Base-by-base conservation (phyloP, 2,113 vertebrate genomes). In the Dicrurus megarhynchus region DNA sequence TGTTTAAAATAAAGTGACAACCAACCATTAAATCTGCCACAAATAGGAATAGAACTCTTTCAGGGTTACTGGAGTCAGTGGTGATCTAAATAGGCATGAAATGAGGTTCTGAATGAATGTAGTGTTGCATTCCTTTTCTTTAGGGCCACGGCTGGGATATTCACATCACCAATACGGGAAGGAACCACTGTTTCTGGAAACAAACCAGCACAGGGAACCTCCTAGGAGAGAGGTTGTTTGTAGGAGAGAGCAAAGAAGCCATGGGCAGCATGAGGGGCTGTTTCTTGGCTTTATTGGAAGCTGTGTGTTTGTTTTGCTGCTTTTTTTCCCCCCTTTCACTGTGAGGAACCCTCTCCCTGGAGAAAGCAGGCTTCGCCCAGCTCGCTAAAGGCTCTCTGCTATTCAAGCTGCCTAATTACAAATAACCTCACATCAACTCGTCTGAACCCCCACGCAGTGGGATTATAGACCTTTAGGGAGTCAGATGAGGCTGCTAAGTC, bases 381-480 rank as follows among this genome's bases (percentile, higher is more conserved):
- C 87, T 61, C 64, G 8, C 73, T 52, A 28, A 89, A 71, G 73
- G 60, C 57, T 70, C 57, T 93, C 64, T 61, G 74, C 74, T 42
- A 1, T 42, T 46, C 89, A 82, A 94, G 80, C 93, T 89, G 26
- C 84, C 86, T 91, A 84, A 97, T 95, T 94, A 71, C 65, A 56
- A 64, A 87, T 60, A 86, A 68, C 78, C 15, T 96, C 95, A 95
- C 83, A 75, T 61, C 68, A 16, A 46, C 77, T 78, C 90, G 49
- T 84, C 92, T 84, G 86, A 82, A 4, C 39, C 56, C 55, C 82
- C 64, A 0, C 35, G 53, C 7, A 3, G 73, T 69, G 53, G 92
- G 89, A 96, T 96, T 97, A 95, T 0, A 69, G 90, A 89, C 77
- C 81, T 79, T 84, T 28, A 76, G 95, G 82, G 81, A 93, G 71